Evolutionary conservation across 2,797 vertebrate species (phyloP), one percentile per base, ranked within the genome.

Genomic region (Vespertilio murinus): DNA sequence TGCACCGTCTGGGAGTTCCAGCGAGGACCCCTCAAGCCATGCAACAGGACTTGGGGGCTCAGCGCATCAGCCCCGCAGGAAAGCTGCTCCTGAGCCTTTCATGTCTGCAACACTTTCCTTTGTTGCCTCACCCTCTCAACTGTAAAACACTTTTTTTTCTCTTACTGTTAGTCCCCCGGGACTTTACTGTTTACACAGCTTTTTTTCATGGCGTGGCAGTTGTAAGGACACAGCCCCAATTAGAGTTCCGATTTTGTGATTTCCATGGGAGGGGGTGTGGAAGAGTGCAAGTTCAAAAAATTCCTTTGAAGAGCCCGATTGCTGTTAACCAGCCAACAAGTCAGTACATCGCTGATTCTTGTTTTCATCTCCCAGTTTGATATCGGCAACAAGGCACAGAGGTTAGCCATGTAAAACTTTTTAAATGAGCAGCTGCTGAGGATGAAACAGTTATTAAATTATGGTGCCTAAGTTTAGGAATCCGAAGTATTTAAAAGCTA

Each of bases 321-420:
- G 97, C 97, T 97, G 97, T 98, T 98, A 98, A 97, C 94, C 96
- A 98, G 97, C 97, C 97, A 98, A 95, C 91, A 97, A 97, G 97
- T 97, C 75, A 98, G 96, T 96, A 94, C 90, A 97, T 97, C 91
- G 93, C 97, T 98, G 96, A 98, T 96, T 98, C 97, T 97, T 98
- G 96, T 98, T 98, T 98, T 98, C 97, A 96, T 97, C 97, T 98
- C 98, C 91, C 97, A 96, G 97, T 98, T 98, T 98, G 98, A 98
- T 96, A 97, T 96, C 96, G 97, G 97, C 96, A 97, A 70, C 90
- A 89, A 95, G 96, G 93, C 97, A 96, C 71, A 96, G 96, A 98
- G 97, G 97, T 98, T 98, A 98, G 97, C 95, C 97, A 98, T 97
- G 96, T 67, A 98, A 98, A 98, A 97, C 97, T 97, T 92, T 95